These are phyloP conservation scores for Drosophila nannoptera DNA, from an alignment of 1,140 invertebrate species.

Conservation along the genomic window DNA sequence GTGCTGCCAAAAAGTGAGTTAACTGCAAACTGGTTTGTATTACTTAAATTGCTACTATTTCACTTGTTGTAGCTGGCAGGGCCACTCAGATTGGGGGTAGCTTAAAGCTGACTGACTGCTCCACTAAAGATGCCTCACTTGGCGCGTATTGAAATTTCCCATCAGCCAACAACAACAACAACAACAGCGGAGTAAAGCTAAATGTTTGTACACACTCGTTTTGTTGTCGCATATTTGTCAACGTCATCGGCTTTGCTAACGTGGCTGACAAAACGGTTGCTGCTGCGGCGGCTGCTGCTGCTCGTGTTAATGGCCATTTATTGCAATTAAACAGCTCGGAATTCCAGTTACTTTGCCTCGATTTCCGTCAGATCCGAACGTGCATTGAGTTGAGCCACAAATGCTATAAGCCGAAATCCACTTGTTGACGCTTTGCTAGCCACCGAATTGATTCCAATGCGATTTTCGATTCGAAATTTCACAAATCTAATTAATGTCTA, in stretches of 20 bases:
- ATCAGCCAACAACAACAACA: conserved; percentile 50
- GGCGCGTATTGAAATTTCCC: conserved; percentile 6
- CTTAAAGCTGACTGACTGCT: conserved; percentile 3
- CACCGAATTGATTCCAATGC: conserved; percentile 47
- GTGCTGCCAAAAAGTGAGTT: conserved; percentile 61
- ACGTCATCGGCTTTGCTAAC: conserved; percentile 21
- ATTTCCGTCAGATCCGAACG: conserved; percentile 1
- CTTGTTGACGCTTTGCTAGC: conserved; percentile 28
- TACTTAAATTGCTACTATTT: conserved; percentile 74
- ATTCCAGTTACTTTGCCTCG: conserved; percentile 26
- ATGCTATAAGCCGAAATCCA: conserved; percentile 12
- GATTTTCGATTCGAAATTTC: conserved; percentile 27
- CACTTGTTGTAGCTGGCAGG: conserved; percentile 40
- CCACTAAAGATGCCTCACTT: not conserved
- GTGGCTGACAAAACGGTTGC: no score
- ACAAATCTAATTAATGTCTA: conserved; percentile 4
- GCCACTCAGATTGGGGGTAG: conserved; percentile 23
- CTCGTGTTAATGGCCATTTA: conserved; percentile 36
- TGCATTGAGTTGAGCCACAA: conserved; percentile 12
- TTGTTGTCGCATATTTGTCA: conserved; percentile 27
- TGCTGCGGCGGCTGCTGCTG: no score
- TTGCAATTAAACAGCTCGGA: conserved; percentile 34
- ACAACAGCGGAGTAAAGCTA: conserved; percentile 30
- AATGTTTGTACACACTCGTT: conserved; percentile 22
- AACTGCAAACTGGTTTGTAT: conserved; percentile 64